Evolutionary conservation across 1,140 invertebrate genomes (phyloP).

Genomic region (Charaxes varanes): DNA sequence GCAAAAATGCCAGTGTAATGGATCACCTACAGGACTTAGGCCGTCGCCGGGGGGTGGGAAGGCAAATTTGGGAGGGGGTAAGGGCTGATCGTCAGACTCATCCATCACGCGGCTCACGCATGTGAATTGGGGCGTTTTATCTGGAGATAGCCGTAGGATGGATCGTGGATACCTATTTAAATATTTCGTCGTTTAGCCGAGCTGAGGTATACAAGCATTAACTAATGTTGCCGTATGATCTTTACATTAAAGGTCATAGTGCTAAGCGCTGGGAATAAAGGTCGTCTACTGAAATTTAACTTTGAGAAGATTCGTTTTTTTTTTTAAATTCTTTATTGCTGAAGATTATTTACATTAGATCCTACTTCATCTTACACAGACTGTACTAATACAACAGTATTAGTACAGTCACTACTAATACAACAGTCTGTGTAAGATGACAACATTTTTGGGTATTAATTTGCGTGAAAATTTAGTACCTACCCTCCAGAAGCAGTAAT

Average conservation of each 20-base stretch:
- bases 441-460: no score
- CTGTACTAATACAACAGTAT: no score
- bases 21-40: conserved; percentile 69
- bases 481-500: no score
- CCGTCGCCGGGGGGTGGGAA: conserved; percentile 40
- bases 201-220: conserved; percentile 21
- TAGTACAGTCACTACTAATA: no score
- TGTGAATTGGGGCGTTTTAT: conserved; percentile 71
- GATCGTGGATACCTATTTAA: conserved; percentile 66
- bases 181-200: conserved; percentile 62
- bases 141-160: conserved; percentile 64
- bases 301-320: no score
- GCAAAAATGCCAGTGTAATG: conserved; percentile 72
- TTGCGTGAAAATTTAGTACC: no score
- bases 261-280: background rate
- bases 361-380: no score
- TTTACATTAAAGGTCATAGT: conserved; percentile 10
- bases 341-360: no score
- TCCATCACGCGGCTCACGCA: conserved; percentile 70
- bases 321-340: no score
- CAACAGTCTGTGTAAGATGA: no score
- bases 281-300: no score
- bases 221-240: conserved; percentile 18
- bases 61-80: conserved; percentile 59
- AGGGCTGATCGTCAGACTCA: conserved; percentile 69